Percentiles rank a stretch among this genome's conserved stretches.
Evolutionary conservation across 2,888 invertebrate genomes (phyloP).

Genomic region (Lutraria lutraria): DNA sequence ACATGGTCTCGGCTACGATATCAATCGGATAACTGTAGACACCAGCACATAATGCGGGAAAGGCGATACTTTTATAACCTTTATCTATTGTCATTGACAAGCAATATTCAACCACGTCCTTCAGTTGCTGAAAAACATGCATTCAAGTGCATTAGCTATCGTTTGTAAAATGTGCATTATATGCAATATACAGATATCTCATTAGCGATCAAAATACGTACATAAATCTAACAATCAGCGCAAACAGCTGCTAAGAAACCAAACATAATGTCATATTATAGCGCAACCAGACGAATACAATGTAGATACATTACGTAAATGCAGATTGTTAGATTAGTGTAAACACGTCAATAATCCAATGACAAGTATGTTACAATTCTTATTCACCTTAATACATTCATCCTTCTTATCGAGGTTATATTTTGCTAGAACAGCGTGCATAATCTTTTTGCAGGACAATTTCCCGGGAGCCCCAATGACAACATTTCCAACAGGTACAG

Average conservation of each 20-base stretch:
- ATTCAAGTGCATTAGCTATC: not conserved
- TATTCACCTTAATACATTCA: not conserved
- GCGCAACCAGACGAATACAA: no score
- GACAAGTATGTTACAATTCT: no score
- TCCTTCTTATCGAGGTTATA: not conserved
- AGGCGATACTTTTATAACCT: not conserved
- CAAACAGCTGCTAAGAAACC: no score
- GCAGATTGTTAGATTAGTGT: not conserved
- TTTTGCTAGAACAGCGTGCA: slow-evolving; percentile 2
- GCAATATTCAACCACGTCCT: not conserved
- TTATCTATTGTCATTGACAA: not conserved
- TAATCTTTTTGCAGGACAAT: slow-evolving; percentile 1
- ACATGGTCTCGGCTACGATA: not conserved
- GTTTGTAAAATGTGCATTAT: no score
- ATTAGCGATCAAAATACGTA: no score
- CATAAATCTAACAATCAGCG: no score
- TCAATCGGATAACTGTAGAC: slow-evolving; percentile 18
- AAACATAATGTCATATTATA: no score
- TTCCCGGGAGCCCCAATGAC: slow-evolving; percentile 9
- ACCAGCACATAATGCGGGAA: slow-evolving; percentile 31
- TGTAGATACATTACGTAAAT: no score
- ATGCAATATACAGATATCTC: no score
- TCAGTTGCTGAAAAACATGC: not conserved
- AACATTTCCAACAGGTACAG: not conserved
- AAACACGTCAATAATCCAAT: not conserved